Conservation (phyloP, 2,888 invertebrate species). For the Agrochola lota region DNA sequence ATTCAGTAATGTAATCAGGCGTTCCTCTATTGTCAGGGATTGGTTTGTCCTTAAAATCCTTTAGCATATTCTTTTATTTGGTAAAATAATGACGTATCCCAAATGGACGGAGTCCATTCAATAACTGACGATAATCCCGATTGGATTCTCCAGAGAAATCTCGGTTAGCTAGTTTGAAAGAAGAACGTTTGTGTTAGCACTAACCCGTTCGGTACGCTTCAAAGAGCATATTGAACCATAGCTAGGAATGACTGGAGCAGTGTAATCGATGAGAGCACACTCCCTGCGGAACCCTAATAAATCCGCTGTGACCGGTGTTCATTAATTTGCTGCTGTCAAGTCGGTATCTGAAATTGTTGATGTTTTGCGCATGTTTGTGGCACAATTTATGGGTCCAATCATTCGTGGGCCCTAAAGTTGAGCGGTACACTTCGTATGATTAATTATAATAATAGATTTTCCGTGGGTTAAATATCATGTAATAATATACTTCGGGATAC, state of each 20-base stretch:
- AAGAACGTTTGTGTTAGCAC: conserved; percentile 56
- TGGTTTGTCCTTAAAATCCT: conserved; percentile 24
- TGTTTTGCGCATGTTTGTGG: conserved; percentile 86
- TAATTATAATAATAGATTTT: conserved; percentile 75
- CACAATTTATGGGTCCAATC: conserved; percentile 85
- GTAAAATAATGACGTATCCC: conserved; percentile 47
- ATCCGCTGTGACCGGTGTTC: conserved; percentile 84
- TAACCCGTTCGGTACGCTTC: conserved; percentile 62
- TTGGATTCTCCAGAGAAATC: conserved; percentile 59
- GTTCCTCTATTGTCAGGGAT: conserved; percentile 32
- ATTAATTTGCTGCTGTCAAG: conserved; percentile 87
- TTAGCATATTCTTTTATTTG: conserved; percentile 39
- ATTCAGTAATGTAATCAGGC: conserved; percentile 36
- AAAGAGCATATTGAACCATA: conserved; percentile 67
- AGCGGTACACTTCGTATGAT: conserved; percentile 74
- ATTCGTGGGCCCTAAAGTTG: conserved; percentile 80
- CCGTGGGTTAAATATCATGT: conserved; percentile 56
- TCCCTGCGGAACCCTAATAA: conserved; percentile 82
- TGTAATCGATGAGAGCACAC: conserved; percentile 75
- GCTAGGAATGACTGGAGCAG: conserved; percentile 66
- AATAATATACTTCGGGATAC: conserved; percentile 46
- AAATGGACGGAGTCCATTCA: conserved; percentile 36
- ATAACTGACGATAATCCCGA: conserved; percentile 54
- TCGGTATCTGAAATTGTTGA: conserved; percentile 87
- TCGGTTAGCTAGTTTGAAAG: conserved; percentile 54